Base-by-base conservation (phyloP, 2,797 vertebrate genomes). In the Pithecia hirsuta region DNA sequence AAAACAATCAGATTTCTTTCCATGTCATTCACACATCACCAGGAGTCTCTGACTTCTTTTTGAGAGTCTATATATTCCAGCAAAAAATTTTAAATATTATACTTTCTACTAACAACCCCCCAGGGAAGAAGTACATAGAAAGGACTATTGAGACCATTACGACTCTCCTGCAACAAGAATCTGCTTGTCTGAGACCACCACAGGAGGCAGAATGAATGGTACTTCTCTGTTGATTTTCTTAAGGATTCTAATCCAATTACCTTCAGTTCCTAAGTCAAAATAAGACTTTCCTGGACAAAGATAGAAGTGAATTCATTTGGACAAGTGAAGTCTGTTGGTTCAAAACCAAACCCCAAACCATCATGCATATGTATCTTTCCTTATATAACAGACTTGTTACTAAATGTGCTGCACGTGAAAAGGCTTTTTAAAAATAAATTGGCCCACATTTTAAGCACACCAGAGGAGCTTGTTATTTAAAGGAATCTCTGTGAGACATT, bases 261-360 rank as follows among this genome's bases (percentile, higher is more conserved):
- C 89, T 95, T 97, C 91, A 93, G 50, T 81, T 98, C 89, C 87
- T 80, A 96, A 97, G 83, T 96, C 92, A 96, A 98, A 98, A 96
- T 97, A 97, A 97, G 95, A 93, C 93, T 96, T 97, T 94, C 86
- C 95, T 96, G 89, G 70, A 96, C 50, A 96, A 98, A 97, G 80
- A 96, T 88, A 98, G 96, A 97, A 98, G 93, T 75, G 52, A 98
- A 96, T 97, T 98, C 93, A 95, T 93, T 87, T 80, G 39, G 94
- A 98, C 89, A 97, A 97, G 86, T 93, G 39, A 96, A 93, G 93
- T 96, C 95, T 97, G 93, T 98, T 97, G 90, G 87, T 96, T 81
- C 80, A 86, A 83, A 97, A 97, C 93, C 95, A 95, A 97, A 97
- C 76, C 76, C 33, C 33, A 96, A 97, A 93, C 75, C 87, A 76